Base-by-base conservation (phyloP, 1,140 invertebrate genomes). In the Drosophila parabipectinata region DNA sequence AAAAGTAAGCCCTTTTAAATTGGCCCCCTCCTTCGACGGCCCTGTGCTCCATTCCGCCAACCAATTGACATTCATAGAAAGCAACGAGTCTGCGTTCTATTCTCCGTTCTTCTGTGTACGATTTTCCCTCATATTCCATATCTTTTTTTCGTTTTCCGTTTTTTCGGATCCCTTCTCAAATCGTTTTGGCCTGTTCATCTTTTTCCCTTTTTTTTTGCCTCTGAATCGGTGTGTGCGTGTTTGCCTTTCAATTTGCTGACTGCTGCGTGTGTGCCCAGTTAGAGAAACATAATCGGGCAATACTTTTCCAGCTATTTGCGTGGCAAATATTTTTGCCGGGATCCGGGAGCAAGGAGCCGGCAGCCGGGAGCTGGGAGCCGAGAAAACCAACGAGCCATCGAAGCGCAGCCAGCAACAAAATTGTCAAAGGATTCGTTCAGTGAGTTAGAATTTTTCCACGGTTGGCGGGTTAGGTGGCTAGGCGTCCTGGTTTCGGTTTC, bases 1-100 rank as follows among this genome's bases (percentile, higher is more conserved):
- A 87, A 87, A 85, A 87, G 64, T 87, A 87, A 87, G 81, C 71
- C 81, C 82, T 81, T 85, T 85, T 85, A 81, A 89, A 88, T 88
- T 87, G 83, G 79, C 73, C 74, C 60, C 62, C 21, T 55, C 58
- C 71, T 18, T 21, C 54, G 12, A 41, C 15, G 15, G 9, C 41
- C 24, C 34, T 50, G 53, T 37, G 18, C 24, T 26, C 66, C 64
- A 57, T 67, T 21, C 41, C 66, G 15, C 53, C 52, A 75, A 66
- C 62, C 78, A 83, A 82, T 87, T 87, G 82, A 69, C 74, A 87
- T 82, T 85, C 83, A 87, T 76, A 56, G 64, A 78, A 63, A 58
- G 64, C 51, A 72, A 72, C 75, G 44, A 63, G 53, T 61, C 60
- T 67, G 52, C 59, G 52, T 52, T 66, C 66, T 61, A 54, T 37